Conservation (phyloP, 2,113 vertebrate genomes). For the Xenotilapia caudafasciata region DNA sequence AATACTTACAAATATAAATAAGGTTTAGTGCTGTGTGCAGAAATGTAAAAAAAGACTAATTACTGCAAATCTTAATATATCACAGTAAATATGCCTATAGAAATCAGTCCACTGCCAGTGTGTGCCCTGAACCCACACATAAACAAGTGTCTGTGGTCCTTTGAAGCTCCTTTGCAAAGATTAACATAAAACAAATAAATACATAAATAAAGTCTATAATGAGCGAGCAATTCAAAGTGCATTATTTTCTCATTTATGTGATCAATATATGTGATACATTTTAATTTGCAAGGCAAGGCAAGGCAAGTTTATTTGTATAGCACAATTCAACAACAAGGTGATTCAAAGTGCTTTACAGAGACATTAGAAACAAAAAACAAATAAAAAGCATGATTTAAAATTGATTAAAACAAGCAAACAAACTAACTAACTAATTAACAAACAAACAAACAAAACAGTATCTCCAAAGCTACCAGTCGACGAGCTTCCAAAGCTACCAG, state of each 20-base stretch:
- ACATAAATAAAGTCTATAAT: not conserved
- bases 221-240: not conserved
- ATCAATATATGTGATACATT: not conserved
- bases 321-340: too few species aligned
- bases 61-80: not conserved
- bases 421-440: too few species aligned
- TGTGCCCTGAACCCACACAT: not conserved
- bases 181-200: not conserved
- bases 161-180: not conserved
- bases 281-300: too few species aligned
- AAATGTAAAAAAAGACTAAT: not conserved
- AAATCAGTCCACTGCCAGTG: not conserved
- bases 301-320: too few species aligned
- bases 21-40: not conserved
- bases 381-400: too few species aligned
- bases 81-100: not conserved
- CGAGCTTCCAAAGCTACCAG: too few species aligned
- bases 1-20: not conserved
- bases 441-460: too few species aligned
- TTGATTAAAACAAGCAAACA: too few species aligned
- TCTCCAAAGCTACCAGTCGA: too few species aligned
- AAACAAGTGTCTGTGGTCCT: not conserved
- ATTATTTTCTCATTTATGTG: not conserved
- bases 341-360: too few species aligned
- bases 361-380: too few species aligned